These are phyloP conservation scores for Pollenia amentaria DNA, from an alignment of 2,888 invertebrate species.

Conservation along the genomic window DNA sequence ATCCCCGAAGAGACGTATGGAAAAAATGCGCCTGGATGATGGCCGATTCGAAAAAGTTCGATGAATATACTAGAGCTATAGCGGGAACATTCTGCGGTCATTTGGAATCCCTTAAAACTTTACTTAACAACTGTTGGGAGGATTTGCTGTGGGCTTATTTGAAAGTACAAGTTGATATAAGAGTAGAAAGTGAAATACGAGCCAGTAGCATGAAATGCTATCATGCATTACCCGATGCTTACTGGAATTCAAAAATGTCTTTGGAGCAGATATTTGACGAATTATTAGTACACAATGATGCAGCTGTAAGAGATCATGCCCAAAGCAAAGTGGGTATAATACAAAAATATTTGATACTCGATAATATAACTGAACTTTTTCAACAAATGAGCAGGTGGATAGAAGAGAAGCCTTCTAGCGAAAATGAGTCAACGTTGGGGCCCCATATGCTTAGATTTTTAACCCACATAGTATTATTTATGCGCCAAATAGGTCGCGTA, in stretches of 20 bases:
- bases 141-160: constrained; percentile 96
- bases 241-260: constrained; percentile 89
- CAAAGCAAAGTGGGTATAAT: constrained; percentile 90
- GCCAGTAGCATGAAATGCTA: constrained; percentile 86
- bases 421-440: constrained; percentile 78
- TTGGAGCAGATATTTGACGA: constrained; percentile 89
- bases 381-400: constrained; percentile 89
- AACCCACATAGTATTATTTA: constrained; percentile 93
- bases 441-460: constrained; percentile 88
- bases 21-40: constrained; percentile 90
- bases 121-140: constrained; percentile 92
- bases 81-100: constrained; percentile 94
- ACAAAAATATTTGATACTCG: constrained; percentile 94
- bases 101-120: constrained; percentile 90
- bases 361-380: constrained; percentile 90
- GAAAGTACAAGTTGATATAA: constrained; percentile 91
- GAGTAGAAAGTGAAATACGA: constrained; percentile 92
- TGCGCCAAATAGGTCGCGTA: constrained; percentile 91
- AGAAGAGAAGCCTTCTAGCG: constrained; percentile 81
- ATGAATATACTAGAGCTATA: constrained; percentile 88
- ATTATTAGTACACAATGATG: constrained; percentile 87
- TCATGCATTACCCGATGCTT: constrained; percentile 87
- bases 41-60: constrained; percentile 85
- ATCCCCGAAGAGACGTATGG: constrained; percentile 92
- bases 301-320: constrained; percentile 85